Evolutionary conservation across 2,797 vertebrate genomes (phyloP).

Genomic region (Manis crassicaudata): DNA sequence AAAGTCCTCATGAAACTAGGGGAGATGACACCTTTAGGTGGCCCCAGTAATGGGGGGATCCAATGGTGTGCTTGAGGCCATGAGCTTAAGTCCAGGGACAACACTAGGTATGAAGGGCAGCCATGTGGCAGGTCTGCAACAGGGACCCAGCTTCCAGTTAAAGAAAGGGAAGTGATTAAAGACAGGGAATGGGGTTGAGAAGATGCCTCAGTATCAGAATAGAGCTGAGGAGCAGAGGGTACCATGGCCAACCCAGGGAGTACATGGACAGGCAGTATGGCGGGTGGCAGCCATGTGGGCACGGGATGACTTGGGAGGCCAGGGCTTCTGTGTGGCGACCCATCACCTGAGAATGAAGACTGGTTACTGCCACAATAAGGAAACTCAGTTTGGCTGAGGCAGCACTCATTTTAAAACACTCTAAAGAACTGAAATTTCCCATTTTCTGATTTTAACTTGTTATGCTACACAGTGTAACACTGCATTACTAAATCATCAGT

Average conservation of each 20-base stretch:
- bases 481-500: not conserved
- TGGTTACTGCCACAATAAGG: not conserved
- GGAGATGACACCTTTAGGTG: not conserved
- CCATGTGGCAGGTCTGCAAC: not conserved
- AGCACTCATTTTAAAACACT: not conserved
- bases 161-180: not conserved
- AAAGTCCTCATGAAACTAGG: not conserved
- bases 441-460: not conserved
- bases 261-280: not conserved
- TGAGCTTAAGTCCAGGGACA: not conserved
- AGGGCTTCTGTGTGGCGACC: fast-evolving
- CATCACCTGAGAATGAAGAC: not conserved
- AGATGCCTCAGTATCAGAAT: not conserved
- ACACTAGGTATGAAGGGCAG: not conserved
- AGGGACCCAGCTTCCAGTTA: not conserved
- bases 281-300: fast-evolving
- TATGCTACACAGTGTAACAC: not conserved
- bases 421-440: not conserved
- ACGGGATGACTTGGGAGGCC: not conserved
- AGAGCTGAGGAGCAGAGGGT: not conserved
- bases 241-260: not conserved
- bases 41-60: not conserved
- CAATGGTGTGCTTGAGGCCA: not conserved
- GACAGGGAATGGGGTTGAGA: not conserved
- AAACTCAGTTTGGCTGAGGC: not conserved